Evolutionary conservation across 2,797 vertebrate species (phyloP).

Genomic region (Alca torda): DNA sequence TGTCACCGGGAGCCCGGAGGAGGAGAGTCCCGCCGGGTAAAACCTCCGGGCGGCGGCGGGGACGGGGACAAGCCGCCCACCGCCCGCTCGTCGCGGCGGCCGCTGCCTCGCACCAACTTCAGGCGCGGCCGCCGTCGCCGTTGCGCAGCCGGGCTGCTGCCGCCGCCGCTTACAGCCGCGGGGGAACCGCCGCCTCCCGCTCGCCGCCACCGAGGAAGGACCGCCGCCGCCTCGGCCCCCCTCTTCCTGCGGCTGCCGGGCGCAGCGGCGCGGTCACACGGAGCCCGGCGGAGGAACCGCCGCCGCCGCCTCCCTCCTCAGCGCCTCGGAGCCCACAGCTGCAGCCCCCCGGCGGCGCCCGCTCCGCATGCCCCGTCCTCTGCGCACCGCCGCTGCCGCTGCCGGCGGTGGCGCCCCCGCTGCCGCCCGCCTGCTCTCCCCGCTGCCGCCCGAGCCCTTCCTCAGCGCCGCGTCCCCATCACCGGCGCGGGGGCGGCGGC

Average conservation of each 20-base stretch:
- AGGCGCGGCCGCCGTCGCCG: constrained; percentile 17
- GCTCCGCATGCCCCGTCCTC: background rate
- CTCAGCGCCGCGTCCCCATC: constrained; percentile 17
- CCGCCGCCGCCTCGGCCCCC: background rate
- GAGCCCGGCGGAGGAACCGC: background rate
- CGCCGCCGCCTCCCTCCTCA: background rate
- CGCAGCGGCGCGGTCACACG: background rate
- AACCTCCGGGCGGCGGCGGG: background rate
- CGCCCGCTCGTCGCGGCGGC: background rate
- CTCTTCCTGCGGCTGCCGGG: constrained; percentile 31
- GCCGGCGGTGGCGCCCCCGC: background rate
- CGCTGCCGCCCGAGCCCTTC: background rate
- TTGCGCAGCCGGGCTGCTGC: background rate
- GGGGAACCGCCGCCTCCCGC: background rate
- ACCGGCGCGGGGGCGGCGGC: background rate
- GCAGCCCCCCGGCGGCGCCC: background rate
- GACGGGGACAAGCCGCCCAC: background rate
- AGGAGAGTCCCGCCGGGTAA: background rate
- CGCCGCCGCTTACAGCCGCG: background rate
- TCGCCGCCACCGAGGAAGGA: background rate
- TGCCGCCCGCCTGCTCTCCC: background rate
- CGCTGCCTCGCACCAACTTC: background rate
- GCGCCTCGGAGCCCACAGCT: background rate
- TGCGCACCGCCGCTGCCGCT: background rate
- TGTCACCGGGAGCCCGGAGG: background rate